Evolutionary conservation across 2,113 vertebrate genomes (phyloP), one percentile per base, ranked within the genome.

Genomic region (Notothenia coriiceps): DNA sequence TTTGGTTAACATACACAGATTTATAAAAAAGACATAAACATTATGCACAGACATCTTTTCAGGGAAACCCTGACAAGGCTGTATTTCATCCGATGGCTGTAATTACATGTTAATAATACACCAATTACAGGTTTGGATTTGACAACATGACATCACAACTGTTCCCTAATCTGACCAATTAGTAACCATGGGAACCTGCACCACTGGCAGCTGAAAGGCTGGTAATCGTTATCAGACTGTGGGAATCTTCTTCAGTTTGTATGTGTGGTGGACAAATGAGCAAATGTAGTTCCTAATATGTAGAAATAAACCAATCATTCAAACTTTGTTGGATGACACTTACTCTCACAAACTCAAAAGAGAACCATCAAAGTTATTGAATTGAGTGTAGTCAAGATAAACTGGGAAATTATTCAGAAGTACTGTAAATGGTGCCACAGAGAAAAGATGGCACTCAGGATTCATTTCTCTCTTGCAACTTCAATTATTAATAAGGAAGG

Each of bases 141-240:
- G 84, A 92, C 75, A 72, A 57, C 81, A 82, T 90, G 87, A 94
- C 89, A 88, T 93, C 87, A 92, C 74, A 80, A 81, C 75, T 74
- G 52, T 80, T 75, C 29, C 62, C 72, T 88, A 88, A 93, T 92
- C 88, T 81, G 56, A 63, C 64, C 86, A 89, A 90, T 94, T 89
- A 90, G 90, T 77, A 67, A 51, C 86, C 86, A 84, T 80, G 74
- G 87, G 82, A 87, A 87, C 77, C 40, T 7, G 25, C 49, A 55
- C 68, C 6, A 51, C 84, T 79, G 76, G 59, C 56, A 77, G 68
- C 77, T 51, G 75, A 61, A 18, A 63, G 40, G 20, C 69, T 20
- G 2, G 35, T 86, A 86, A 90, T 89, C 79, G 74, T 52, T 50
- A 67, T 85, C 70, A 81, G 78, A 76, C 74, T 80, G 59, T 77